A percentile compares a stretch with the other conserved stretches of the same genome.
phyloP scores from a whole-genome alignment of 2,113 vertebrate genomes.

The Alectura lathami region DNA sequence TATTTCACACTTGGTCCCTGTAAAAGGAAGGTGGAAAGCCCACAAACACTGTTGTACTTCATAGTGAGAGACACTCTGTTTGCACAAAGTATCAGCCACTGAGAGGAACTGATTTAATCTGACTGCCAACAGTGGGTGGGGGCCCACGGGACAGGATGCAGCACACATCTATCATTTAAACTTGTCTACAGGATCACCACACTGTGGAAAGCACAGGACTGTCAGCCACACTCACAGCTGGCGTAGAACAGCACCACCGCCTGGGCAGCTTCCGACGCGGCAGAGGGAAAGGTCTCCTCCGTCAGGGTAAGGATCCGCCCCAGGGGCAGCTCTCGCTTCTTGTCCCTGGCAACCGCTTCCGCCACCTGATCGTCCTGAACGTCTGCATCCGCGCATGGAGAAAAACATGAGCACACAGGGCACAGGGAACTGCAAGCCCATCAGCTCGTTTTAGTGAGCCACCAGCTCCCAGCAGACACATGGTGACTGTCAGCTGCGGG shows the following conservation, averaged over 20 bases:
- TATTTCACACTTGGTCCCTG: neutral
- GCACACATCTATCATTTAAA: neutral
- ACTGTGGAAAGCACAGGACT: neutral
- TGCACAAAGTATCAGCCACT: neutral
- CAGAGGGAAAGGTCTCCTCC: conserved; percentile 79
- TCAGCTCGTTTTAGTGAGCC: neutral
- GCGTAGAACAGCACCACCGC: conserved; percentile 89
- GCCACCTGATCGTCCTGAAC: conserved; percentile 90
- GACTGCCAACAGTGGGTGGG: neutral
- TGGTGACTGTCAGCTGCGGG: neutral
- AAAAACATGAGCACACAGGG: accelerated
- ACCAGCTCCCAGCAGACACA: neutral
- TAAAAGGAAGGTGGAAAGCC: neutral
- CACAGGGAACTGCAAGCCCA: neutral
- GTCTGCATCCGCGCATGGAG: conserved; percentile 56
- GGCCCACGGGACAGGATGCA: neutral
- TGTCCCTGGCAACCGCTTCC: conserved; percentile 81
- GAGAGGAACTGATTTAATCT: neutral
- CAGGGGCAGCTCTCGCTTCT: conserved; percentile 75
- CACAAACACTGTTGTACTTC: neutral
- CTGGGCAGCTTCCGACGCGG: conserved; percentile 61
- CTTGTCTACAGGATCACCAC: neutral
- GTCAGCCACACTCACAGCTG: conserved; percentile 82
- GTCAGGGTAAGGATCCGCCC: conserved; percentile 81
- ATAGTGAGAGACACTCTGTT: neutral